Evolutionary conservation across 2,113 vertebrate species (phyloP).

Genomic region (Clarias macrocephalus): DNA sequence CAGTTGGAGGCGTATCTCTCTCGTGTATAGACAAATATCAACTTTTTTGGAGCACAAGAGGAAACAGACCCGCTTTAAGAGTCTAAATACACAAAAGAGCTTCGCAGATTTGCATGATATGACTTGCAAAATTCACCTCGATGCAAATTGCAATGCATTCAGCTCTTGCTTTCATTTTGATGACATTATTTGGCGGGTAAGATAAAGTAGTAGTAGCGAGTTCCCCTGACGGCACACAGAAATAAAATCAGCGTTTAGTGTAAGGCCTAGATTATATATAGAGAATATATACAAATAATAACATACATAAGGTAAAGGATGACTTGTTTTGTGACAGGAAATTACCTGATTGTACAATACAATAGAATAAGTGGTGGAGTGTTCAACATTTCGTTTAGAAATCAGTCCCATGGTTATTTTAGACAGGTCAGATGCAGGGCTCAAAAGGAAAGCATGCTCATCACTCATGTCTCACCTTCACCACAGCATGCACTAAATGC

Average conservation of each 20-base stretch:
- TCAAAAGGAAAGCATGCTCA: not conserved
- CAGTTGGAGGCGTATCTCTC: not conserved
- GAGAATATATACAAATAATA: not conserved
- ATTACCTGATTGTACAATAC: not conserved
- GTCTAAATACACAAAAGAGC: not conserved
- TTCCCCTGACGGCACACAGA: not conserved
- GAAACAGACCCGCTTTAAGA: not conserved
- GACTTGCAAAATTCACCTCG: conserved; percentile 35
- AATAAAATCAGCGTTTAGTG: not conserved
- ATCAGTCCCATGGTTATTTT: not conserved
- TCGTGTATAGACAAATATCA: not conserved
- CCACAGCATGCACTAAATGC: not conserved
- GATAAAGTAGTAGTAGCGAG: not conserved
- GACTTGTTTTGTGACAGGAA: not conserved
- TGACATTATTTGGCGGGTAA: not conserved
- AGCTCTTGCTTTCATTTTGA: conserved; percentile 16
- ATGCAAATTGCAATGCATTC: conserved; percentile 41
- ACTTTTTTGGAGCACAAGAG: not conserved
- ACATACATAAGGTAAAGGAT: not conserved
- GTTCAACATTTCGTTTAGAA: not conserved
- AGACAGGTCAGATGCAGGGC: not conserved
- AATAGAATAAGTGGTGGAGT: not conserved
- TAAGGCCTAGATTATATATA: not conserved
- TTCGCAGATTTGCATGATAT: conserved; percentile 26
- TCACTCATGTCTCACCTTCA: not conserved